These are phyloP conservation scores for Dichetophora obliterata DNA, from an alignment of 2,888 invertebrate species.

Conservation along the genomic window DNA sequence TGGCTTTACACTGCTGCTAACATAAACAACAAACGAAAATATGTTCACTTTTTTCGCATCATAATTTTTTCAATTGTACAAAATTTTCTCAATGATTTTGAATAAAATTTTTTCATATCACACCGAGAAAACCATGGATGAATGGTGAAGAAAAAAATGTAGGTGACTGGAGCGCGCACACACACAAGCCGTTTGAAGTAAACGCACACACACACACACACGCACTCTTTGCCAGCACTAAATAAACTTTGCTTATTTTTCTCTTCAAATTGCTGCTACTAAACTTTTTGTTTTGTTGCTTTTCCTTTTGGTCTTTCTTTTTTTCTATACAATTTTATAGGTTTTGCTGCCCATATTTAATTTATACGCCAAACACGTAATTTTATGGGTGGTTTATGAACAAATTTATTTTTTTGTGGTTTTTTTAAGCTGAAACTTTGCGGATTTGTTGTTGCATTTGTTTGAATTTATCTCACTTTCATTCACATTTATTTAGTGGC, in stretches of 20 bases:
- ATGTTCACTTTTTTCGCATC: constrained; percentile 1
- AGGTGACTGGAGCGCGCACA: constrained; percentile 63
- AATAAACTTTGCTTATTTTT: no score
- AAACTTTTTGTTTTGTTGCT: background rate
- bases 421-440: background rate
- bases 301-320: constrained; percentile 31
- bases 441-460: background rate
- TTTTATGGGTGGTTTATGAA: constrained; percentile 1
- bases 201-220: background rate
- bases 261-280: background rate
- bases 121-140: background rate
- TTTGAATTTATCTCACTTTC: constrained; percentile 9
- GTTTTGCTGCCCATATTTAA: constrained; percentile 25
- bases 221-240: background rate
- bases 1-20: background rate
- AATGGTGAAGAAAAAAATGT: constrained; percentile 53
- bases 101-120: background rate
- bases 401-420: background rate
- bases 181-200: constrained; percentile 7
- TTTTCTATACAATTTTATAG: constrained; percentile 23
- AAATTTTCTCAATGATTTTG: background rate
- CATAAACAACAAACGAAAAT: constrained; percentile 4
- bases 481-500: background rate
- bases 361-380: constrained; percentile 45
- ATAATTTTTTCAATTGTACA: background rate